These are phyloP conservation scores for Hermetia illucens DNA, from an alignment of 1,140 invertebrate species.

Conservation along the genomic window DNA sequence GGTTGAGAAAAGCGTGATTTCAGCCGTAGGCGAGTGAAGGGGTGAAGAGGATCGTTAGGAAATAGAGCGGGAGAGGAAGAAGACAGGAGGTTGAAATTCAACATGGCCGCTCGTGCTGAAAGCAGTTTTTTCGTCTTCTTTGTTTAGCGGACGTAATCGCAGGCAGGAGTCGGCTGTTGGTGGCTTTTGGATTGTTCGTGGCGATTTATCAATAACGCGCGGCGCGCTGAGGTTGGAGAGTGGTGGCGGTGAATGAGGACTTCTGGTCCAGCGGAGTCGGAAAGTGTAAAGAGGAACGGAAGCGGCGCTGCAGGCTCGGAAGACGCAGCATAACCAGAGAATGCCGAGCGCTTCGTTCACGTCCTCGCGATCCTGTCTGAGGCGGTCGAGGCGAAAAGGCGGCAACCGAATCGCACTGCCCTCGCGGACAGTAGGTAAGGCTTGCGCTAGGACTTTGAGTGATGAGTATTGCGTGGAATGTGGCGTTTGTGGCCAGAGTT, in stretches of 20 bases:
- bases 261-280: too few species aligned
- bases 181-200: not conserved
- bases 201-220: not conserved
- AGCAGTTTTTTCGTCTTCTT: slow-evolving; percentile 39
- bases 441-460: too few species aligned
- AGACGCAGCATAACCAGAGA: slow-evolving; percentile 29
- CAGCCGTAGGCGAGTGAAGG: too few species aligned
- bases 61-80: not conserved
- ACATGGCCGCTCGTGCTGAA: slow-evolving; percentile 49
- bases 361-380: slow-evolving; percentile 61
- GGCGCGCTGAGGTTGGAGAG: not conserved
- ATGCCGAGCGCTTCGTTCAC: slow-evolving; percentile 85
- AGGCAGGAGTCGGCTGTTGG: not conserved
- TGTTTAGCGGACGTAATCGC: slow-evolving; percentile 37
- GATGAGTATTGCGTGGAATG: slow-evolving; percentile 33
- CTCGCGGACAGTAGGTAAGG: slow-evolving; percentile 59
- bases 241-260: not conserved
- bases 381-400: slow-evolving; percentile 68
- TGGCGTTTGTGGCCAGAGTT: slow-evolving; percentile 29
- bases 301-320: slow-evolving; percentile 7
- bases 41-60: not conserved
- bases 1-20: too few species aligned
- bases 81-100: slow-evolving; percentile 31
- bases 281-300: not conserved
- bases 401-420: slow-evolving; percentile 67